Evolutionary conservation across 2,888 invertebrate genomes (phyloP), one percentile per base, ranked within the genome.

Genomic region (Gryllus longicercus): DNA sequence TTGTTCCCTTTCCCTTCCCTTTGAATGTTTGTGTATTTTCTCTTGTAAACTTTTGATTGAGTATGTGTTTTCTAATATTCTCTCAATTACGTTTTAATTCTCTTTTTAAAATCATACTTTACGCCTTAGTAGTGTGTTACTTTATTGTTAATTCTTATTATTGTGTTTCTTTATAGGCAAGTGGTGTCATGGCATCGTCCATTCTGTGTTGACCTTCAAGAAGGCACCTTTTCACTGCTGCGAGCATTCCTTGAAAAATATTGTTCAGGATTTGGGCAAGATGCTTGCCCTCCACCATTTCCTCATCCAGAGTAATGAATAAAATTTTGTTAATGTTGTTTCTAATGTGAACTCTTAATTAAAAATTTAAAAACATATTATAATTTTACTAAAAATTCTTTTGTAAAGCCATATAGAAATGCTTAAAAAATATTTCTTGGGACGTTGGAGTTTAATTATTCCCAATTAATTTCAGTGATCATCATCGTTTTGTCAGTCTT

Each of bases 191-290:
- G 90, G 87, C 90, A 90, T 83, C 88, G 89, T 79, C 90, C 91
- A 2, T 91, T 91, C 84, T 91, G 91, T 86, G 87, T 91, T 81
- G 91, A 92, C 84, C 86, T 91, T 51, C 90, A 91, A 84, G 90
- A 91, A 84, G 88, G 88, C 79, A 91, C 91, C 0, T 91, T 92
- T 84, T 87, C 88, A 50, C 84, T 89, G 25, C 86, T 92, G 74
- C 87, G 88, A 79, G 85, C 86, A 25, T 91, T 91, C 84, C 86
- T 92, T 75, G 90, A 91, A 83, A 89, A 89, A 82, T 91, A 91
- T 84, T 89, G 90, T 80, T 85, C 86, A 78, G 87, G 87, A 38
- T 91, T 91, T 85, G 87, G 88, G 81, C 85, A 85, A 79, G 84
- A 85, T 11, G 83, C 84, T 16, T 87, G 88, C 3, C 89, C 88